Evolutionary conservation across 2,797 vertebrate species (phyloP).

Genomic region (Alca torda): DNA sequence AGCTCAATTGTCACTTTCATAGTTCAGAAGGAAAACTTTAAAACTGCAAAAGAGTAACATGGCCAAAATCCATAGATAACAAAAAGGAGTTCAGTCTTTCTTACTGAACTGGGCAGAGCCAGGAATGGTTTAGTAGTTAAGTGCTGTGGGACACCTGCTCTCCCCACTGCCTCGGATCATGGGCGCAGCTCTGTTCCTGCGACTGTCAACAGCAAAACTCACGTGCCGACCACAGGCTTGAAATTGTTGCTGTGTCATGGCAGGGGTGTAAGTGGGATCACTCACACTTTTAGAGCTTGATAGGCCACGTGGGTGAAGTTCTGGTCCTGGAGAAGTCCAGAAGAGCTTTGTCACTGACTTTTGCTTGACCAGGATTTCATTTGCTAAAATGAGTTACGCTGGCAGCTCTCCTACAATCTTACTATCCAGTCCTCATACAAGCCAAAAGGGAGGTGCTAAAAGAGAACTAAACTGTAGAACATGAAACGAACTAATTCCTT

Average conservation of each 20-base stretch:
- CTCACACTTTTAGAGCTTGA: background rate
- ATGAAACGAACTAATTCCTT: background rate
- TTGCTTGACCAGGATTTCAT: background rate
- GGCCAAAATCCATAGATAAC: background rate
- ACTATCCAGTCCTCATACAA: background rate
- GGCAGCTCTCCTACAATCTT: background rate
- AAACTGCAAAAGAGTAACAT: background rate
- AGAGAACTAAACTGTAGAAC: background rate
- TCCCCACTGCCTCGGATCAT: accelerated
- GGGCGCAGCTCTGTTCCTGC: background rate
- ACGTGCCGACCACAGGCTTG: accelerated
- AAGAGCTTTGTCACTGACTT: background rate
- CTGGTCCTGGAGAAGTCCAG: background rate
- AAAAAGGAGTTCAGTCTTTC: background rate
- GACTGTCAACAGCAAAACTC: background rate
- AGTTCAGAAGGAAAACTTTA: background rate
- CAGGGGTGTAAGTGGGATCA: background rate
- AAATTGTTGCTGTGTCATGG: background rate
- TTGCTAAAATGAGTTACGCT: background rate
- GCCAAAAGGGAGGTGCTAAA: background rate
- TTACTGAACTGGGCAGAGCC: background rate
- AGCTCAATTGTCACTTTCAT: background rate
- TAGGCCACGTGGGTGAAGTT: background rate
- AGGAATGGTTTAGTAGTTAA: background rate
- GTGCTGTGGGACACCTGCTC: too few species aligned